A percentile compares a stretch with the other conserved stretches of the same genome.
These are phyloP conservation scores for Pocillopora meandrina DNA, from an alignment of 92 coral and sea anemone species.

Conservation along the genomic window DNA sequence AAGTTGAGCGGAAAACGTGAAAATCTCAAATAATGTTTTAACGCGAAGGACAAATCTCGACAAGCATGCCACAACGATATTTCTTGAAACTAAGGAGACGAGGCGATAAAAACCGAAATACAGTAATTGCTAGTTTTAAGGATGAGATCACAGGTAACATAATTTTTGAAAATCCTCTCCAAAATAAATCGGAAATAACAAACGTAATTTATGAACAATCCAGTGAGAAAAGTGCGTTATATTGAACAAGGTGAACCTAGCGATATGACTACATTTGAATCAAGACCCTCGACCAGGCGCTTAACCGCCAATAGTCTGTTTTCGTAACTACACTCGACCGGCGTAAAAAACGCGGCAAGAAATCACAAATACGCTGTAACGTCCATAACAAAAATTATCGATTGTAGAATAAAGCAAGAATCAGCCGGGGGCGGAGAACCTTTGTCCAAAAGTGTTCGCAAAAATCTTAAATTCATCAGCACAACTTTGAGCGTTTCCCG, in stretches of 20 bases:
- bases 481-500: neutral
- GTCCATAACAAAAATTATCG: neutral
- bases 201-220: conserved; percentile 14
- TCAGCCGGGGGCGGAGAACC: conserved; percentile 28
- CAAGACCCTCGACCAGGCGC: conserved; percentile 23
- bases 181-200: conserved; percentile 19
- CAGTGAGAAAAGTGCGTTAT: conserved; percentile 35
- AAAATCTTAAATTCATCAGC: conserved; percentile 10
- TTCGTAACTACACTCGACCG: neutral
- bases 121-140: neutral
- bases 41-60: neutral
- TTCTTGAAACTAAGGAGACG: conserved; percentile 34
- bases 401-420: conserved; percentile 13
- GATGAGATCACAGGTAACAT: neutral
- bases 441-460: neutral
- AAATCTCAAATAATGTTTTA: neutral
- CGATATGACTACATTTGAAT: conserved; percentile 8
- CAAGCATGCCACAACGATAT: conserved; percentile 18
- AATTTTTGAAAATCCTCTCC: neutral
- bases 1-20: conserved; percentile 2
- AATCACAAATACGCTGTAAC: neutral
- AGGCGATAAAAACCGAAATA: neutral
- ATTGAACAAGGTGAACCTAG: conserved; percentile 38
- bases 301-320: conserved; percentile 14
- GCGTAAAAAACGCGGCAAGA: neutral